Conservation (phyloP, 2,113 vertebrate genomes). For the Solenodon paradoxus region DNA sequence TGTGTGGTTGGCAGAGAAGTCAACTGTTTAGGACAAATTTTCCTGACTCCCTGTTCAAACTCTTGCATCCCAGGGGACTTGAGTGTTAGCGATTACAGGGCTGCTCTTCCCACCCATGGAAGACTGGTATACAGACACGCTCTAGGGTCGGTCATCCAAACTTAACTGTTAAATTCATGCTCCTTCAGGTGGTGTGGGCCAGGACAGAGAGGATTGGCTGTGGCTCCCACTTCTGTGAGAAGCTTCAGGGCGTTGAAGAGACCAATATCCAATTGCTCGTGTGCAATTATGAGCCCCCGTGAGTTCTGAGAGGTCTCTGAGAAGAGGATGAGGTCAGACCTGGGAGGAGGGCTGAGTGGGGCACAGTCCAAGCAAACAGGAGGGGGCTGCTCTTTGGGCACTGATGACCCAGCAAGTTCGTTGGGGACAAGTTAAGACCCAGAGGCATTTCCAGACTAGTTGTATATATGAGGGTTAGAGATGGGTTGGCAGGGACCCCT, state of each 20-base stretch:
- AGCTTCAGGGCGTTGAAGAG: conserved; percentile 67
- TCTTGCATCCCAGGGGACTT: too few relatives aligned
- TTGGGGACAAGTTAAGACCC: neutral
- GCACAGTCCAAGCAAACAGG: neutral
- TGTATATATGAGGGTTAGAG: neutral
- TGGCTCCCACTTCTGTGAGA: conserved; percentile 81
- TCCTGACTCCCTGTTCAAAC: neutral
- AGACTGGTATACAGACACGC: neutral
- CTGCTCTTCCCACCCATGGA: neutral
- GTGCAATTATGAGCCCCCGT: conserved; percentile 86
- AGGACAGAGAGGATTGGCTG: conserved; percentile 78
- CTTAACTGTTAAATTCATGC: neutral
- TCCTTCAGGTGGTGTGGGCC: conserved; percentile 83
- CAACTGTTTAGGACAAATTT: neutral
- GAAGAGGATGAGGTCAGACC: neutral
- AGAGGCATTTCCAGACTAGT: neutral
- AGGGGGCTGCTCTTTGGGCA: too few relatives aligned
- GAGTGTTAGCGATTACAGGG: too few relatives aligned
- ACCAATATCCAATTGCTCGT: conserved; percentile 81
- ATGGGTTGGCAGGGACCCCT: neutral
- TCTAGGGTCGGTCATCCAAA: rapidly evolving
- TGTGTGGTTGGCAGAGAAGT: neutral
- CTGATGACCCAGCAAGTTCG: neutral
- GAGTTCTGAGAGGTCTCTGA: conserved; percentile 50
- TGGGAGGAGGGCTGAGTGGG: neutral